A percentile compares a stretch with the other conserved stretches of the same genome.
phyloP scores from a whole-genome alignment of 2,888 invertebrate species.

The Agonopterix arenella region DNA sequence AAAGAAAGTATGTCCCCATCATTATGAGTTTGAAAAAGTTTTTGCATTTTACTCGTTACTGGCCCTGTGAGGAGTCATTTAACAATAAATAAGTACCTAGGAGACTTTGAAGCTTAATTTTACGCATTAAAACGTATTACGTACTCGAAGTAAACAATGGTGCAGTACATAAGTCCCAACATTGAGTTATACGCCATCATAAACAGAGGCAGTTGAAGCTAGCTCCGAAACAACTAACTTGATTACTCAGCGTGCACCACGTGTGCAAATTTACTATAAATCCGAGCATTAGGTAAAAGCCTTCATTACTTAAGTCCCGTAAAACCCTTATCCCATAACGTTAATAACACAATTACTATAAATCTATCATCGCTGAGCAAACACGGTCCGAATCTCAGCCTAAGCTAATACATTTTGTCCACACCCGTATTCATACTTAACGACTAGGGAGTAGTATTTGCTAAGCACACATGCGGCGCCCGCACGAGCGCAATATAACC shows the following conservation, averaged over 20 bases:
- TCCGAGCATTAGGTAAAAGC: slow-evolving; percentile 69
- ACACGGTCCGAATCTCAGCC: slow-evolving; percentile 75
- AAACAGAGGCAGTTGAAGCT: slow-evolving; percentile 7
- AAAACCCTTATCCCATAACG: slow-evolving; percentile 77
- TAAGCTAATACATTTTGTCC: slow-evolving; percentile 77
- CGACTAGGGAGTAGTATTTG: slow-evolving; percentile 73
- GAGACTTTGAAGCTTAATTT: too few species aligned
- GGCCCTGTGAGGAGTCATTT: slow-evolving; percentile 28
- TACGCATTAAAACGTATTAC: not conserved
- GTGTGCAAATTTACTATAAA: slow-evolving; percentile 68
- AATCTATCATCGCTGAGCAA: slow-evolving; percentile 75
- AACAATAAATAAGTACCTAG: slow-evolving; percentile 28
- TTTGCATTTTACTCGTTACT: slow-evolving; percentile 63
- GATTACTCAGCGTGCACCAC: slow-evolving; percentile 49
- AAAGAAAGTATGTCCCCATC: slow-evolving; percentile 66
- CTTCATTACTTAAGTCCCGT: slow-evolving; percentile 75
- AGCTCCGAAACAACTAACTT: slow-evolving; percentile 29
- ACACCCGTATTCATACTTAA: slow-evolving; percentile 76
- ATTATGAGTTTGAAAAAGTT: slow-evolving; percentile 64
- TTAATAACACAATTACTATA: slow-evolving; percentile 78
- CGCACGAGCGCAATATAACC: slow-evolving; percentile 73
- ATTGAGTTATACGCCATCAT: slow-evolving; percentile 2
- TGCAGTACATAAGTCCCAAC: not conserved
- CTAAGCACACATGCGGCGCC: slow-evolving; percentile 71
- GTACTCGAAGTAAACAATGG: not conserved